A percentile compares a stretch with the other conserved stretches of the same genome.
phyloP scores from a whole-genome alignment of 2,888 invertebrate genomes.

The Mongoloraphidia duomilia region DNA sequence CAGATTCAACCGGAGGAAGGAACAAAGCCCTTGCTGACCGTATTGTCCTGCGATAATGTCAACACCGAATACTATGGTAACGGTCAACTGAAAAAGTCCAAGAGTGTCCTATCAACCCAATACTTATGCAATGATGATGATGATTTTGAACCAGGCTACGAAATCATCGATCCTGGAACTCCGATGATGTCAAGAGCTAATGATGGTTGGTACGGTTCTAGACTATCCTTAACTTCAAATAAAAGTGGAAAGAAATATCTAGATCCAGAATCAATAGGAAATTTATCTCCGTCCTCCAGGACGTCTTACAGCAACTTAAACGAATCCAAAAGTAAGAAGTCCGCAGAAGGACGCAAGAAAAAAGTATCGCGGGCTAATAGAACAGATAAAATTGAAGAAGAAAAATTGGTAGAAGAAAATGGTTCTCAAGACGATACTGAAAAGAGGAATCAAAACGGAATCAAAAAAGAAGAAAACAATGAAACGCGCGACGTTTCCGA shows the following conservation, averaged over 20 bases:
- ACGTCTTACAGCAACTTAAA: conserved; percentile 21
- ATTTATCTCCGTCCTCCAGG: conserved; percentile 29
- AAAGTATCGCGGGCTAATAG: conserved; percentile 16
- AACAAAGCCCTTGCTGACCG: background rate
- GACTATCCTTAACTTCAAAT: conserved; percentile 30
- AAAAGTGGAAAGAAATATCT: conserved; percentile 25
- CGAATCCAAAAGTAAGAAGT: conserved; percentile 15
- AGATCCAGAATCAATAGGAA: conserved; percentile 32
- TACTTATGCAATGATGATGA: conserved; percentile 50
- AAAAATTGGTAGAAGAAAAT: conserved; percentile 14
- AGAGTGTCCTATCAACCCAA: conserved; percentile 44
- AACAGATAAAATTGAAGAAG: conserved; percentile 16
- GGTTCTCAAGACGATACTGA: no score
- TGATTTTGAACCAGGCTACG: conserved; percentile 43
- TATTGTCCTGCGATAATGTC: no score
- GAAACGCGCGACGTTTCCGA: no score
- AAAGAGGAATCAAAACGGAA: no score
- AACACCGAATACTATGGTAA: no score
- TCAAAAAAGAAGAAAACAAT: no score
- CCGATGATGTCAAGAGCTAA: conserved; percentile 51
- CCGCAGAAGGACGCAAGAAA: conserved; percentile 16
- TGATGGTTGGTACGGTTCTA: conserved; percentile 37
- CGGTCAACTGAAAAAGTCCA: conserved; percentile 24
- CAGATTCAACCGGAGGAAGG: background rate
- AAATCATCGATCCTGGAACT: conserved; percentile 48